phyloP scores from a whole-genome alignment of 2,113 vertebrate species.

The Galeopterus variegatus region DNA sequence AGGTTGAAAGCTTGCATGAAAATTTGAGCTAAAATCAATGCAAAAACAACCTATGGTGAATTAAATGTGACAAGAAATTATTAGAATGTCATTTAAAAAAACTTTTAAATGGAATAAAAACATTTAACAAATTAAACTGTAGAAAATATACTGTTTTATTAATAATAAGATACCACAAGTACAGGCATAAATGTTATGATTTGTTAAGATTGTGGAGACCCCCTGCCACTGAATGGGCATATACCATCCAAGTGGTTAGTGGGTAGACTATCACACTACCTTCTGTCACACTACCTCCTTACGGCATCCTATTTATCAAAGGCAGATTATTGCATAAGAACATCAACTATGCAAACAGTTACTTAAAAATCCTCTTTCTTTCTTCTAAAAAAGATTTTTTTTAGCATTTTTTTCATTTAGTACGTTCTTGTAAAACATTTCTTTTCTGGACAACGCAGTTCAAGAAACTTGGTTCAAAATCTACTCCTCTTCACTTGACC shows the following conservation, averaged over 20 bases:
- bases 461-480: not conserved
- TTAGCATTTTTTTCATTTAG: not conserved
- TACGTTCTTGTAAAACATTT: not conserved
- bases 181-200: not conserved
- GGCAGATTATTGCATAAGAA: not conserved
- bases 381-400: not conserved
- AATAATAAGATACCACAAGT: not conserved
- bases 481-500: not conserved
- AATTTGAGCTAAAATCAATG: not conserved
- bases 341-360: not conserved
- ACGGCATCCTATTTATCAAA: not conserved
- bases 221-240: too few species aligned
- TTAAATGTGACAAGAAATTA: not conserved
- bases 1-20: not conserved
- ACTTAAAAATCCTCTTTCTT: not conserved
- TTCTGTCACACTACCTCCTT: too few species aligned
- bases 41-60: not conserved
- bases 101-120: not conserved
- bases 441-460: not conserved
- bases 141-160: not conserved
- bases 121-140: not conserved
- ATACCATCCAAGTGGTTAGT: accelerated
- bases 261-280: accelerated
- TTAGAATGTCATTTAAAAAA: not conserved
- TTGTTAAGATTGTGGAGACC: not conserved